phyloP scores from a whole-genome alignment of 2,888 invertebrate genomes.

The Erebia ligea region DNA sequence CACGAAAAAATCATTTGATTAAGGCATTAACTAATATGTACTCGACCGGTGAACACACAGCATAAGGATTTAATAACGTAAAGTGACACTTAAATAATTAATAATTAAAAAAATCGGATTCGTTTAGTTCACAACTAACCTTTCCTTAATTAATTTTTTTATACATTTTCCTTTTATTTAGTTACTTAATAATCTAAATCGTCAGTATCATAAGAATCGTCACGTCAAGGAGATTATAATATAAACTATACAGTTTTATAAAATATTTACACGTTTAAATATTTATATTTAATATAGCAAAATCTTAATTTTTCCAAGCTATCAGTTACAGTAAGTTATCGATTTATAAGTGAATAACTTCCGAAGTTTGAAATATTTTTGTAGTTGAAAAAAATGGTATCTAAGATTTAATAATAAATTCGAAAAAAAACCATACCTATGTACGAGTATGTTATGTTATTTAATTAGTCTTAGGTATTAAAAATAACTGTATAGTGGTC shows the following conservation, averaged over 20 bases:
- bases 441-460: not conserved
- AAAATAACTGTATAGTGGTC: constrained; percentile 11
- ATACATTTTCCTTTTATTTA: constrained; percentile 29
- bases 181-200: constrained; percentile 28
- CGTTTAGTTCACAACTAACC: constrained; percentile 8
- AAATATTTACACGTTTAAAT: not conserved
- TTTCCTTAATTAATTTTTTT: constrained; percentile 24
- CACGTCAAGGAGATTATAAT: constrained; percentile 16
- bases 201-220: constrained; percentile 44
- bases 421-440: not conserved
- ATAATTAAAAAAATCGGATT: not conserved
- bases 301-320: no score
- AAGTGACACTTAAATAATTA: not conserved
- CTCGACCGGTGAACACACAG: not conserved
- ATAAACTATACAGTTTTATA: constrained; percentile 16
- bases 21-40: no score
- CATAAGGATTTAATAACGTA: not conserved
- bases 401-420: not conserved
- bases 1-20: no score
- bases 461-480: not conserved
- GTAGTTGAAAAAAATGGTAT: no score
- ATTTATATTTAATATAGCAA: not conserved
- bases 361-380: not conserved
- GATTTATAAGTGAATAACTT: not conserved
- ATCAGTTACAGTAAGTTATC: not conserved